A percentile compares a stretch with the other conserved stretches of the same genome.
Conservation (phyloP, 1,140 invertebrate species). For the Lucilia sericata region DNA sequence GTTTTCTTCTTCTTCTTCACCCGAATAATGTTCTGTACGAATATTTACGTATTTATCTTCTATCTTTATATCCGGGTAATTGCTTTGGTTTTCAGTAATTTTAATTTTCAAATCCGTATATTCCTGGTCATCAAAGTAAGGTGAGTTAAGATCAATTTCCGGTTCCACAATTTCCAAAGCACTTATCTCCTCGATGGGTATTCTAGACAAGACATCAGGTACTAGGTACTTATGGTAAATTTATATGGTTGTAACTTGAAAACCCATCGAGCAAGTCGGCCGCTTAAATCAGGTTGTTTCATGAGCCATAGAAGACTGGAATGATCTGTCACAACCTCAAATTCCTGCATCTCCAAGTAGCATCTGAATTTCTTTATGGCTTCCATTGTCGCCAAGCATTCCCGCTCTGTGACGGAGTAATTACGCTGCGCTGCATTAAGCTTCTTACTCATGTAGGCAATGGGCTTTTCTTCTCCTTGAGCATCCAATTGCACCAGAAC, state of each 20-base stretch:
- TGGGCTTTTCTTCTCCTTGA: no score
- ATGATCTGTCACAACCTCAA: slow-evolving; percentile 63
- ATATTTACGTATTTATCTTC: slow-evolving; percentile 30
- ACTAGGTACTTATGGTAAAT: slow-evolving; percentile 56
- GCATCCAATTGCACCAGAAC: no score
- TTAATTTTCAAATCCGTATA: not conserved
- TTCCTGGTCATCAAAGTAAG: not conserved
- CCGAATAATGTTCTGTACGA: slow-evolving; percentile 23
- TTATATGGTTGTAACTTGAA: slow-evolving; percentile 54
- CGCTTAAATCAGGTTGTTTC: slow-evolving; percentile 27
- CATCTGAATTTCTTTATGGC: slow-evolving; percentile 66
- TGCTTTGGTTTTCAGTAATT: not conserved
- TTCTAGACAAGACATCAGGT: slow-evolving; percentile 55
- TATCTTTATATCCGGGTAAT: slow-evolving; percentile 25
- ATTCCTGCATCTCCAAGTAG: slow-evolving; percentile 66
- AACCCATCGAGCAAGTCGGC: slow-evolving; percentile 55
- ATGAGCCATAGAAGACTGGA: slow-evolving; percentile 53
- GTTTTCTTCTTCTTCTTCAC: not conserved
- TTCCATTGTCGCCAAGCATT: slow-evolving; percentile 67
- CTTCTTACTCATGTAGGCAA: no score
- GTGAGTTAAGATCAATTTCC: not conserved
- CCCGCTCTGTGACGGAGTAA: slow-evolving; percentile 67
- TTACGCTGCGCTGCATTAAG: slow-evolving; percentile 8
- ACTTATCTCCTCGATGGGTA: not conserved
- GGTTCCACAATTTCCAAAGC: not conserved